Base-by-base conservation (phyloP, 2,797 vertebrate genomes). In the Crypturellus tataupa region DNA sequence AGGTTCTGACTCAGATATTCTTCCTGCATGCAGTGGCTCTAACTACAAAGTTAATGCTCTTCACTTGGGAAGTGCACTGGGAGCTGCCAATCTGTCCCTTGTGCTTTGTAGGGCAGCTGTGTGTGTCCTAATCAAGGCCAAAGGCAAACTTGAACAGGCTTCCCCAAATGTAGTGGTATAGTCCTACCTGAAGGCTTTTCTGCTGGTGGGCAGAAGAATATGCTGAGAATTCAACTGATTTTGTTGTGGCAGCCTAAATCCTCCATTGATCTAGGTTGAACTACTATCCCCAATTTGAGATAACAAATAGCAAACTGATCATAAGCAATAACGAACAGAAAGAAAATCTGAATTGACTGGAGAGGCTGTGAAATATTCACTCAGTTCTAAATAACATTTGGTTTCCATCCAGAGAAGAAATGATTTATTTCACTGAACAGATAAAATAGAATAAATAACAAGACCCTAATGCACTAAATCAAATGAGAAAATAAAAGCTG, bases 401-500 rank as follows among this genome's bases (percentile, higher is more conserved):
- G 47, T 82, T 95, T 91, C 75, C 88, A 55, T 88, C 75, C 46
- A n/a, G 83, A 89, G 55, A 40, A 94, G 64, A 80, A 94, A 89
- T 71, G 17, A 90, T 80, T 81, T 91, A 84, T 60, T 94, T 95
- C 78, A 87, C 12, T 6, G 0, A 91, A 93, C 58, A 94, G 80
- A 78, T 93, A 46, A 95, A 94, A 94, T 20, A 90, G 85, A 91
- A 91, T 89, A 94, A 83, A 63, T 88, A 86, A 94, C 73, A 94
- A 95, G 80, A 78, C n/a, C 40, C 71, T 91, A 93, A 96, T 72
- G 62, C 27, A 87, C 69, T 71, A 91, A 94, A 94, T 95, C 92
- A 90, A 97, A 94, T 87, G 85, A 95, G 91, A 96, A 97, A 96
- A 97, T 94, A 97, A 96, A 91, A 96, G 42, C 87, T 40, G 80